phyloP scores from a whole-genome alignment of 2,113 vertebrate genomes.

The Theristicus caerulescens region DNA sequence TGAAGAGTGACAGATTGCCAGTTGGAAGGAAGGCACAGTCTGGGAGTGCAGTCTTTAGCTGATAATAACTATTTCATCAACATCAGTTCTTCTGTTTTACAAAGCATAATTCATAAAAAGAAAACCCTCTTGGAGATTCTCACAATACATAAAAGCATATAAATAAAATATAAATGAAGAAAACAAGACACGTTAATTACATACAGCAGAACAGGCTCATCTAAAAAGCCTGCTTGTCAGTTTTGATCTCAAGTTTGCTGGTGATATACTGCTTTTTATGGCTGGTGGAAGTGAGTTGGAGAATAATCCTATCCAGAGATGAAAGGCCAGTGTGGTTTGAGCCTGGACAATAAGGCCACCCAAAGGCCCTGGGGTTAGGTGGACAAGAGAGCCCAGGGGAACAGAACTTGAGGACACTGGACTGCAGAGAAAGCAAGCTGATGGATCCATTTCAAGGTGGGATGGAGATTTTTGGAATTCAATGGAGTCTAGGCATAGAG shows the following conservation, averaged over 20 bases:
- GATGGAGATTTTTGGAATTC: not conserved
- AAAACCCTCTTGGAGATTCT: conserved; percentile 59
- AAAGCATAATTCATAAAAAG: conserved; percentile 65
- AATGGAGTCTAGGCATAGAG: not conserved
- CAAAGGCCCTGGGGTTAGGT: not conserved
- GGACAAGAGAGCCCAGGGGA: not conserved
- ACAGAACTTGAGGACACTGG: not conserved
- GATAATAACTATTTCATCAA: conserved; percentile 64
- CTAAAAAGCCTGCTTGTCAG: conserved; percentile 65
- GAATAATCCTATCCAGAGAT: not conserved
- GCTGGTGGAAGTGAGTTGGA: conserved; percentile 8
- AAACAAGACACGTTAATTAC: conserved; percentile 74
- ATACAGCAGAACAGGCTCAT: conserved; percentile 56
- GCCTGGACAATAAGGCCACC: not conserved
- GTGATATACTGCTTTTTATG: conserved; percentile 36
- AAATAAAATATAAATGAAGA: conserved; percentile 77
- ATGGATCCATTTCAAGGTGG: not conserved
- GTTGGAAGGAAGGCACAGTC: conserved; percentile 21
- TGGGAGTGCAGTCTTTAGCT: conserved; percentile 30
- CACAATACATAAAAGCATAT: conserved; percentile 67
- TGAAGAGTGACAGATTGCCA: conserved; percentile 58
- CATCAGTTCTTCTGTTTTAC: conserved; percentile 51
- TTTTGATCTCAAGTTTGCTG: conserved; percentile 58
- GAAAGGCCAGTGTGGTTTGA: not conserved
- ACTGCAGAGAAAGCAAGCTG: not conserved